Conservation (phyloP, 2,113 vertebrate genomes). For the Albula goreensis region DNA sequence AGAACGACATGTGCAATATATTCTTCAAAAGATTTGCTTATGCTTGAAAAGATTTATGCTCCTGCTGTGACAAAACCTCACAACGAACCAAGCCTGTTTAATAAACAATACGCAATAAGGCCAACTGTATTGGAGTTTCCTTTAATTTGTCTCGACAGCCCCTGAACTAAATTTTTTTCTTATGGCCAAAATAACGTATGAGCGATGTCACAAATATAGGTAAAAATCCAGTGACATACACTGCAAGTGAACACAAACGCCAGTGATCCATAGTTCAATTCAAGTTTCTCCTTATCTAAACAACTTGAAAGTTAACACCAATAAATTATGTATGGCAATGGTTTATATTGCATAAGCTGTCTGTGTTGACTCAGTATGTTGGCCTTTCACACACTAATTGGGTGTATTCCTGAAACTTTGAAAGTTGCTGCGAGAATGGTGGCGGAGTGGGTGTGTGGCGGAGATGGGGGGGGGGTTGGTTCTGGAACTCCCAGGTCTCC, state of each 20-base stretch:
- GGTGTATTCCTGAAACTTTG: not conserved
- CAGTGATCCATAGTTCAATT: not conserved
- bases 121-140: too few species aligned
- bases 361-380: conserved; percentile 31
- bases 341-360: conserved; percentile 51
- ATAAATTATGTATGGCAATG: conserved; percentile 9
- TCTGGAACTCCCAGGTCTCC: not conserved
- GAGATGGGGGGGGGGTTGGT: too few species aligned
- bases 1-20: not conserved
- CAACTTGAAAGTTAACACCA: not conserved
- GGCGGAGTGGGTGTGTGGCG: too few species aligned
- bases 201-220: not conserved
- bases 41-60: too few species aligned
- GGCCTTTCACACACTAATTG: not conserved
- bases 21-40: too few species aligned
- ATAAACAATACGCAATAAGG: too few species aligned
- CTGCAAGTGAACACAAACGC: not conserved
- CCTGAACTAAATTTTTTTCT: not conserved
- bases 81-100: too few species aligned
- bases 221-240: not conserved
- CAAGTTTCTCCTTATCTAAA: not conserved
- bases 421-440: not conserved
- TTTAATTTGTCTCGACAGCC: not conserved
- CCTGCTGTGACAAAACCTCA: too few species aligned
- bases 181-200: not conserved